Base-by-base conservation (phyloP, 1,140 invertebrate species). In the Penaeus indicus region DNA sequence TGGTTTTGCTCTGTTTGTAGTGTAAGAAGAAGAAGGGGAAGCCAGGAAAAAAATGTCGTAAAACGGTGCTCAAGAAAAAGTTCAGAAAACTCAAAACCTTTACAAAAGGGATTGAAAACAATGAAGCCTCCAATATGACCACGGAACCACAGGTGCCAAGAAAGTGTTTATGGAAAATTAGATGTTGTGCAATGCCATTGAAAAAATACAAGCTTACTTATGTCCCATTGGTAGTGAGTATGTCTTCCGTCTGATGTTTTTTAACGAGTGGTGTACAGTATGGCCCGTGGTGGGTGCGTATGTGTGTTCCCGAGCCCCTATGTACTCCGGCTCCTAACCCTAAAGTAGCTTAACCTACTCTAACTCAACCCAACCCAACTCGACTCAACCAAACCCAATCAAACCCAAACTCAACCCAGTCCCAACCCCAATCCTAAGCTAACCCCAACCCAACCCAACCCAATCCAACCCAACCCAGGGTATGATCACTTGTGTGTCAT, bases 151-250 rank as follows among this genome's bases (percentile, higher is more conserved):
- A 32, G 16, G 62, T 69, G 25, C 42, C 78, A 69, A 69, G 69
- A n/a, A 79, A 78, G 27, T 54, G 62, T n/a, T 81, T 82, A 10
- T 38, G 85, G 47, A 72, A 54, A 81, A 22, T 82, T 42, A 81
- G 60, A 79, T 87, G 85, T 87, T 87, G 85, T 81, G 18, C 63
- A 69, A 60, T 25, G 25, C 67, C 22, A 27, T 25, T 38, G 22
- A 82, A 63, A 22, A 19, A 67, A 11, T 87, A 62, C 78, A 82
- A 87, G 85, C 38, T 87, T 21, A n/a, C 32, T 18, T 87, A 61
- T 87, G 62, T 87, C 47, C 85, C 85, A 47, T 81, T 8, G 72
- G 85, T 87, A 81, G 85, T 87, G 67, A 87, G 85, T 87, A 87
- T 27, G 42, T n/a, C 69, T 4, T 27, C 22, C 22, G 10, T 21